Conservation (phyloP, 2,113 vertebrate genomes). For the Brachionichthys hirsutus region DNA sequence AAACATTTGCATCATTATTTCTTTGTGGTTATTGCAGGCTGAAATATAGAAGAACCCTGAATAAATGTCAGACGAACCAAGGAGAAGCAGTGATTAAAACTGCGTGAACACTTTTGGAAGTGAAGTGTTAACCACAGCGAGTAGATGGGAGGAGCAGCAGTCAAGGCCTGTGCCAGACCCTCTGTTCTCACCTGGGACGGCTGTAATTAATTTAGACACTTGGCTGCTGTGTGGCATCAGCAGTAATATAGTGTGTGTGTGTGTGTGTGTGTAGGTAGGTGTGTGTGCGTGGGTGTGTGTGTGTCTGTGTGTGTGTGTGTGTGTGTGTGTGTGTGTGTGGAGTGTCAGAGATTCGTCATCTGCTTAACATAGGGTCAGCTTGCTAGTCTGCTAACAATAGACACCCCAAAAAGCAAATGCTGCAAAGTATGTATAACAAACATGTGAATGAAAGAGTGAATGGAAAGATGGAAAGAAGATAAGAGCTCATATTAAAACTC, state of each 20-base stretch:
- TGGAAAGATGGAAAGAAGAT: too few relatives aligned
- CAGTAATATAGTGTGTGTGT: conserved; percentile 19
- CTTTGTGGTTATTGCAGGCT: too few relatives aligned
- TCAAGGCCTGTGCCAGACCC: conserved; percentile 58
- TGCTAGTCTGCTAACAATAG: conserved; percentile 11
- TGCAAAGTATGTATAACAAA: background rate
- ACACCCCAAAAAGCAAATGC: background rate
- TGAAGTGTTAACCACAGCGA: conserved; percentile 34
- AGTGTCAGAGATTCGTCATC: conserved; percentile 50
- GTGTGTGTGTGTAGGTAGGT: background rate
- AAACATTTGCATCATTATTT: too few relatives aligned
- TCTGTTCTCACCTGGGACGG: conserved; percentile 62
- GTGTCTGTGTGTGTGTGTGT: background rate
- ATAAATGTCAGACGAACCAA: background rate
- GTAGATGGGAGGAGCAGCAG: conserved; percentile 58
- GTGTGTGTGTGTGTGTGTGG: conserved; percentile 8
- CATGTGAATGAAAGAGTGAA: too few relatives aligned
- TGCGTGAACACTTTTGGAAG: conserved; percentile 17
- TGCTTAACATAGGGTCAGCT: conserved; percentile 23
- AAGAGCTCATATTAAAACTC: too few relatives aligned
- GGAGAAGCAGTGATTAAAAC: conserved; percentile 37
- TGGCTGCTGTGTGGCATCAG: conserved; percentile 69
- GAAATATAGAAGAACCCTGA: too few relatives aligned
- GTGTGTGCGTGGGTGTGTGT: background rate
- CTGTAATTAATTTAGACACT: conserved; percentile 76